phyloP scores from a whole-genome alignment of 2,797 vertebrate genomes.

The Nyctalus aviator region DNA sequence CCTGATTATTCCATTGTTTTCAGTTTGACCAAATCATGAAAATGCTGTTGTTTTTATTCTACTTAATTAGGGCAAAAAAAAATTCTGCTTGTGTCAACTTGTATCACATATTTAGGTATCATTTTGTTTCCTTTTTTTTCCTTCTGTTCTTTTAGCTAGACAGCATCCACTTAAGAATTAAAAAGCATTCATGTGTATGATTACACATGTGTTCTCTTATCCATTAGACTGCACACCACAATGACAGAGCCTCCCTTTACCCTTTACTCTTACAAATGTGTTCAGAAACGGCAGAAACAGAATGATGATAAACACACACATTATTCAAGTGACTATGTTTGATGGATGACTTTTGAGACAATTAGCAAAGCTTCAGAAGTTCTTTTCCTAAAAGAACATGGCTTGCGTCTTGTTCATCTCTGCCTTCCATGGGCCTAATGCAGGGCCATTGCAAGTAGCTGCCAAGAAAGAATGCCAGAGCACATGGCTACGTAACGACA shows the following conservation, averaged over 20 bases:
- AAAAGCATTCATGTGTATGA: not conserved
- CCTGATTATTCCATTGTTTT: not conserved
- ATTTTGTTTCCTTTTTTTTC: not conserved
- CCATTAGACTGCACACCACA: not conserved
- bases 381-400: not conserved
- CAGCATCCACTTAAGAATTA: constrained; percentile 36
- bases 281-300: not conserved
- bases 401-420: not conserved
- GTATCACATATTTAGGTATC: not conserved
- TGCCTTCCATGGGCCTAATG: not conserved
- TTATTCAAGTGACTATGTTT: not conserved
- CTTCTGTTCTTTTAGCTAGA: not conserved
- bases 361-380: not conserved
- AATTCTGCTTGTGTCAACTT: not conserved
- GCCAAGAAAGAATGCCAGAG: not conserved
- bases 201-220: not conserved
- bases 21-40: not conserved
- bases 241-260: not conserved
- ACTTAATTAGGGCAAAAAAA: not conserved
- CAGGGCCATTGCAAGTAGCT: not conserved
- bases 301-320: constrained; percentile 2
- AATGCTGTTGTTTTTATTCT: not conserved
- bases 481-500: not conserved
- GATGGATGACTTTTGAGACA: not conserved
- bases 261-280: not conserved